Conservation (phyloP, 2,797 vertebrate species). For the Orientallactaga sibirica region DNA sequence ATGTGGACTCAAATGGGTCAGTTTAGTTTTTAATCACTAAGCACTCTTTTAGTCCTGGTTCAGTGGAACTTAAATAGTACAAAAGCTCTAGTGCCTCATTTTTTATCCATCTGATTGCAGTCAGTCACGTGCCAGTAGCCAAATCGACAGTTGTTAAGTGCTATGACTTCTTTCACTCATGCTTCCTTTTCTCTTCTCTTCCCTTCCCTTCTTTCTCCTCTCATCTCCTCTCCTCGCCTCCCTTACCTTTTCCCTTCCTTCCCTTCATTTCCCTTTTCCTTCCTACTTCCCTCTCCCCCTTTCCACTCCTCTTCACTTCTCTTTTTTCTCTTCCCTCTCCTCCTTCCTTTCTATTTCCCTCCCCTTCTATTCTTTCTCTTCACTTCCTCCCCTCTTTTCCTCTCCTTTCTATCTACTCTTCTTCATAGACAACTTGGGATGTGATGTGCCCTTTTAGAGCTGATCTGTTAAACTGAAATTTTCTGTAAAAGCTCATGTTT, state of each 20-base stretch:
- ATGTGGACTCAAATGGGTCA: not conserved
- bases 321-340: not conserved
- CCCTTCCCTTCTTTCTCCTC: not conserved
- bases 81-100: not conserved
- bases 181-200: not conserved
- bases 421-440: not conserved
- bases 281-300: too few relatives aligned
- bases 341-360: rapidly evolving
- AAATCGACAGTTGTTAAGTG: not conserved
- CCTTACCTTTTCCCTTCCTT: not conserved
- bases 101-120: not conserved
- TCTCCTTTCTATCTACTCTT: not conserved
- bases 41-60: not conserved
- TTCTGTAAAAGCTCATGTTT: not conserved
- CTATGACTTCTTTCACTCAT: not conserved
- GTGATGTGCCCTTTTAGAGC: not conserved
- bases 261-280: too few relatives aligned
- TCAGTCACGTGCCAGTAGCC: not conserved
- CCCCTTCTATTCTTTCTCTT: not conserved
- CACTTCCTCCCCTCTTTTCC: not conserved
- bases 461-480: not conserved
- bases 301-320: not conserved
- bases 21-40: not conserved
- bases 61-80: not conserved
- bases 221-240: too few relatives aligned